Evolutionary conservation across 2,888 invertebrate species (phyloP).

Genomic region (Stictocephala bisonia): DNA sequence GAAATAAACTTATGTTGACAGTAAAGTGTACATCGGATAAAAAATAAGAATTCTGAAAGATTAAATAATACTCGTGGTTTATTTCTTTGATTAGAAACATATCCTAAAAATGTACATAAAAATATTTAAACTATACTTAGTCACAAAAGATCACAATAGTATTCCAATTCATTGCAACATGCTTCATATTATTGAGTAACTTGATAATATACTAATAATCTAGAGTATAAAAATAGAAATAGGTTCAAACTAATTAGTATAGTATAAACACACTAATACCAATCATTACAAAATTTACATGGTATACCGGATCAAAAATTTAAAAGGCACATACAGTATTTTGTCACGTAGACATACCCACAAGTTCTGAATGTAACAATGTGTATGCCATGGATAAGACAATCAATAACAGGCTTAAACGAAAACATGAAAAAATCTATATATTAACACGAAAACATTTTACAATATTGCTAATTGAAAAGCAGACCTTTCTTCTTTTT

Average conservation of each 20-base stretch:
- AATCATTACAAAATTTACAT: slow-evolving; percentile 32
- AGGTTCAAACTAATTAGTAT: slow-evolving; percentile 28
- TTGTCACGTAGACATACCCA: no score
- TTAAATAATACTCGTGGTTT: slow-evolving; percentile 10
- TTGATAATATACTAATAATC: slow-evolving; percentile 36
- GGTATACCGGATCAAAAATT: slow-evolving; percentile 43
- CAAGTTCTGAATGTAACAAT: no score
- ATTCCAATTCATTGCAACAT: background rate
- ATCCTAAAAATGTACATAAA: slow-evolving; percentile 24
- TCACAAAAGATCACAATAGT: slow-evolving; percentile 22
- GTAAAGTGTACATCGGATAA: no score
- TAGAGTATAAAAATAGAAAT: slow-evolving; percentile 45
- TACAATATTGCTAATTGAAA: no score
- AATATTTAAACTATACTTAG: slow-evolving; percentile 17
- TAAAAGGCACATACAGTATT: slow-evolving; percentile 44
- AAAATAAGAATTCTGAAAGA: background rate
- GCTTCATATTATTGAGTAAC: no score
- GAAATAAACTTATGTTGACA: no score
- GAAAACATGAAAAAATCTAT: no score
- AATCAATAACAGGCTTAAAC: no score
- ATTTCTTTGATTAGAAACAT: slow-evolving; percentile 14
- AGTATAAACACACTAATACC: slow-evolving; percentile 42
- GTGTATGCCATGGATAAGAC: no score
- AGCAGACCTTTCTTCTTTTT: no score
- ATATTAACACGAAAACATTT: no score